Percentiles rank a stretch among this genome's conserved stretches.
phyloP scores from a whole-genome alignment of 2,113 vertebrate genomes.

The Uropsilus gracilis region DNA sequence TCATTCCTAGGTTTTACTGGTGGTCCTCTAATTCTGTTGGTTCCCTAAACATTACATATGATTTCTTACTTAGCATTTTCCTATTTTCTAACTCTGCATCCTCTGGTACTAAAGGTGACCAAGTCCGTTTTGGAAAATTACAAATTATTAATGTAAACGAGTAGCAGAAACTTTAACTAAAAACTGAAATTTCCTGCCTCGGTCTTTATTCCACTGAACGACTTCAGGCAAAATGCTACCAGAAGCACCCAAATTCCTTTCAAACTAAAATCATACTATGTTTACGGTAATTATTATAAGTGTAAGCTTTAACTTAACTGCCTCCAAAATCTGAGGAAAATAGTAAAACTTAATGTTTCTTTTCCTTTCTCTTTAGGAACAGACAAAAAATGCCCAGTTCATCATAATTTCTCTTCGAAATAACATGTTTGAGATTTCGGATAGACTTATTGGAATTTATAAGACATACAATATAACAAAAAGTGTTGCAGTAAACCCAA shows the following conservation, averaged over 20 bases:
- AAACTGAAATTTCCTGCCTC: not conserved
- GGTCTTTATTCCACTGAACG: not conserved
- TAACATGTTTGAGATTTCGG: slow-evolving; percentile 99
- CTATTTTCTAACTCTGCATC: not conserved
- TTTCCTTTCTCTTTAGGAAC: slow-evolving; percentile 89
- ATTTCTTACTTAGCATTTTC: not conserved
- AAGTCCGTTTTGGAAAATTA: not conserved
- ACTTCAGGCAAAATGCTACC: not conserved
- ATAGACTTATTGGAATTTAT: slow-evolving; percentile 97
- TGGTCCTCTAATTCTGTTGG: not conserved
- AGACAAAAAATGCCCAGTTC: slow-evolving; percentile 99
- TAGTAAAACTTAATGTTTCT: not conserved
- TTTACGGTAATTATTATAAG: too few relatives aligned
- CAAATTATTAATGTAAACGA: not conserved
- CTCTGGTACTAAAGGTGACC: not conserved
- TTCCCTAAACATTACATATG: not conserved
- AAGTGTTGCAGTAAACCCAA: slow-evolving; percentile 95
- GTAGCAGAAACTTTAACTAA: not conserved
- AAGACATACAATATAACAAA: slow-evolving; percentile 97
- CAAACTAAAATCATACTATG: not conserved
- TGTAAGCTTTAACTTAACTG: slow-evolving; percentile 22
- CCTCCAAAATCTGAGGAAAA: not conserved
- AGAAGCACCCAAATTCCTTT: not conserved
- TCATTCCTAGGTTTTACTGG: not conserved
- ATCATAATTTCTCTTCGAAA: slow-evolving; percentile 99